These are phyloP conservation scores for Philotrypesis tridentata DNA, from an alignment of 1,140 invertebrate genomes.

Conservation along the genomic window DNA sequence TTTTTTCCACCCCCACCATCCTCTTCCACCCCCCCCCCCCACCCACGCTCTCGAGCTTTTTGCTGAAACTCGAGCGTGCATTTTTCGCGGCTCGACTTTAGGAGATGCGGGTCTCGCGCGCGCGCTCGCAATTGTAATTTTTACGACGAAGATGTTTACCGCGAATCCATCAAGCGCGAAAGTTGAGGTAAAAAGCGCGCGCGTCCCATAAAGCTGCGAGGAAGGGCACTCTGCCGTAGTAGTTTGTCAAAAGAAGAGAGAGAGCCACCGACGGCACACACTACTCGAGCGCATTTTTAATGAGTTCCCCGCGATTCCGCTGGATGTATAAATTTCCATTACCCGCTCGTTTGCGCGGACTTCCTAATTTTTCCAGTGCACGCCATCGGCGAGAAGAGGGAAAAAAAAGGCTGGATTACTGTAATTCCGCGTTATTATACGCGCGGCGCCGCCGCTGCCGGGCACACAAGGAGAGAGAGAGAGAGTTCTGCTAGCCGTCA, in stretches of 20 bases:
- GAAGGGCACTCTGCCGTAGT: no score
- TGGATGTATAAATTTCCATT: constrained; percentile 37
- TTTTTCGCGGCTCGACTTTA: not conserved
- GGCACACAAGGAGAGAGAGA: no score
- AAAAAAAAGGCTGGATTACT: constrained; percentile 17
- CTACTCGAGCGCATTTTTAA: constrained; percentile 37
- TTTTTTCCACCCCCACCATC: not conserved
- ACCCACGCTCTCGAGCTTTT: not conserved
- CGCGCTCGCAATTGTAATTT: not conserved
- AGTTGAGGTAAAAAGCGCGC: not conserved
- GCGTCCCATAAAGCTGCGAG: constrained; percentile 33
- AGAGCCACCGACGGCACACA: no score
- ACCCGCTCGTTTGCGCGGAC: not conserved
- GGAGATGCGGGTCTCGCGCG: not conserved
- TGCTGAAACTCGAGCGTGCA: not conserved
- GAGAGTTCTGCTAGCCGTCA: constrained; percentile 19
- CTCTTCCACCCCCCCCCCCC: not conserved
- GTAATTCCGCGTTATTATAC: constrained; percentile 16
- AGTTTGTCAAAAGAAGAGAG: constrained; percentile 24
- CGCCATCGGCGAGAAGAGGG: not conserved
- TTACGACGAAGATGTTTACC: constrained; percentile 19
- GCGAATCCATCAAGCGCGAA: constrained; percentile 1
- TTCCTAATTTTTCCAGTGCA: constrained; percentile 33
- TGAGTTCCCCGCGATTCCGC: constrained; percentile 3
- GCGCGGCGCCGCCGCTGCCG: no score